Base-by-base conservation (phyloP, 2,113 vertebrate species). In the Anthoscopus minutus region DNA sequence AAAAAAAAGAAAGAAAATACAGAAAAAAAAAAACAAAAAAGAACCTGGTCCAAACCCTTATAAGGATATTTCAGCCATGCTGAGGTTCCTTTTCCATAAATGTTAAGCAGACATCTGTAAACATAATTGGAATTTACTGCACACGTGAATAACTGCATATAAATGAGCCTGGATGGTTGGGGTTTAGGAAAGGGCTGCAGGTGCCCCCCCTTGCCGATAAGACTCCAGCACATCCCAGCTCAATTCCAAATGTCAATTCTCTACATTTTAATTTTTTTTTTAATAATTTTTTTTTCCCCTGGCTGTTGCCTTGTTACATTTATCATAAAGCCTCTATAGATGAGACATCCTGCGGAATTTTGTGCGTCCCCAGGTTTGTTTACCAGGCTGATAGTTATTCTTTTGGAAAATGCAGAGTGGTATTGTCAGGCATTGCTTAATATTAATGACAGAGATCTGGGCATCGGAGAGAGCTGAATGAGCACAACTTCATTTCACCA, bases 81-180 rank as follows among this genome's bases (percentile, higher is more conserved):
- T 64, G 92, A 95, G 94, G 91, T 94, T 96, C 95, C 96, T 95
- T 96, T 95, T 78, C 97, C 94, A 96, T 96, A 97, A 97, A 97
- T 98, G 98, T 98, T 98, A 98, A 98, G 98, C 97, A 98, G 97
- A 98, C 98, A 98, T 98, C 98, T 98, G 98, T 98, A 98, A 97
- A 98, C 97, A 98, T 98, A 98, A 99, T 98, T 98, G 98, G 98
- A 98, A 98, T 98, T 98, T 98, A 98, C 97, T 98, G 98, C 98
- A 98, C 98, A 98, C 98, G 98, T 98, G 98, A 98, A 98, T 98
- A 98, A 98, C 98, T 98, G 98, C 98, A 98, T 98, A 98, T 98
- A 97, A 98, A 98, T 98, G 97, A 98, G 97, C 82, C 93, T 35
- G 92, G 18, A 51, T 89, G 86, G 17, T 58, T 66, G 78, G 92